phyloP scores from a whole-genome alignment of 2,113 vertebrate species.

The Pteronura brasiliensis region DNA sequence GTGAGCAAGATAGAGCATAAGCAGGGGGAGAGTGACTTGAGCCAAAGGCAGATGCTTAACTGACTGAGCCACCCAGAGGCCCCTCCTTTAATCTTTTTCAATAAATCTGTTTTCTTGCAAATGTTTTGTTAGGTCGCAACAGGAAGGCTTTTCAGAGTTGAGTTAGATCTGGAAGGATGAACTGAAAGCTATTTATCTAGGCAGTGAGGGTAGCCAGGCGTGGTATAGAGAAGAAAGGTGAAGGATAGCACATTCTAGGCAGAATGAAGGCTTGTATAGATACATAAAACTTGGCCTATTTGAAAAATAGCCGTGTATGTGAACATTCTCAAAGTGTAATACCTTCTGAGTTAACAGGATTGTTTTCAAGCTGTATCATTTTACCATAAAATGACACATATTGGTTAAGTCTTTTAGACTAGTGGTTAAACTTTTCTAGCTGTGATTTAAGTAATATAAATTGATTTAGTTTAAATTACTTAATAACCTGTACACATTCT shows the following conservation, averaged over 20 bases:
- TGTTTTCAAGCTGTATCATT: slow-evolving; percentile 15
- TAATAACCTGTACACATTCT: background rate
- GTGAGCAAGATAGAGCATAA: too few relatives aligned
- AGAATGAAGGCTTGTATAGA: background rate
- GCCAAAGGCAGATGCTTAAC: background rate
- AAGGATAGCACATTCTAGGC: background rate
- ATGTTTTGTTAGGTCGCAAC: background rate
- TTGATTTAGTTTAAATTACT: slow-evolving; percentile 22
- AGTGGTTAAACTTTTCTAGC: background rate
- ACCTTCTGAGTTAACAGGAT: background rate
- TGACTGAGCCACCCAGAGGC: background rate
- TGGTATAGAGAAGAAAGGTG: background rate
- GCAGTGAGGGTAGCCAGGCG: background rate
- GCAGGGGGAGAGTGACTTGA: background rate
- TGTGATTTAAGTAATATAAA: slow-evolving; percentile 24
- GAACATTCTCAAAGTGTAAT: background rate
- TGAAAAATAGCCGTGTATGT: background rate
- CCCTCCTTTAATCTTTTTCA: background rate
- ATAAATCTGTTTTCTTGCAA: background rate
- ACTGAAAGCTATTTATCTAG: background rate
- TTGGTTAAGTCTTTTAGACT: background rate
- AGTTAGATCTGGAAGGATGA: background rate
- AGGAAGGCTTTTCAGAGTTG: background rate
- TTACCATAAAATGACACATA: background rate
- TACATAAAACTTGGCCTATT: background rate